Evolutionary conservation across 1,140 invertebrate species (phyloP).

Genomic region (Arion vulgaris): DNA sequence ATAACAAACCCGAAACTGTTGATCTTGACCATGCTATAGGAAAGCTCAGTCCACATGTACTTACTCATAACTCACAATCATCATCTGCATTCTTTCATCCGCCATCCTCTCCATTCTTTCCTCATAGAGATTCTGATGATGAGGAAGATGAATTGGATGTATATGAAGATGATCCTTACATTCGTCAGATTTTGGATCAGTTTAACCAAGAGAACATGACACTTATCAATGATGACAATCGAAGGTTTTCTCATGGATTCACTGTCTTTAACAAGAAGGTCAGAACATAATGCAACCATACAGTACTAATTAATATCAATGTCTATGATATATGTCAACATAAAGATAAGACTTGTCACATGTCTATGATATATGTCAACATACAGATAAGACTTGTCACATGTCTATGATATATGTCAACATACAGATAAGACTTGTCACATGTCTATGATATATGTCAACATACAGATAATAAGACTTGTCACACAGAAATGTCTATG

Average conservation of each 20-base stretch:
- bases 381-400: too few relatives aligned
- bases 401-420: too few relatives aligned
- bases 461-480: too few relatives aligned
- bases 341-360: too few relatives aligned
- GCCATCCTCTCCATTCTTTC: constrained; percentile 59
- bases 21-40: constrained; percentile 44
- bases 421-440: too few relatives aligned
- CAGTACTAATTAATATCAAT: too few relatives aligned
- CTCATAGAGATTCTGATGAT: constrained; percentile 50
- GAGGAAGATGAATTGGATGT: constrained; percentile 47
- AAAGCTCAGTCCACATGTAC: constrained; percentile 65
- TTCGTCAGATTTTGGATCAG: constrained; percentile 43
- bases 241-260: constrained; percentile 50
- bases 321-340: too few relatives aligned
- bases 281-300: constrained; percentile 3
- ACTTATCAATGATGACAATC: constrained; percentile 41
- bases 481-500: too few relatives aligned
- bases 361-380: too few relatives aligned
- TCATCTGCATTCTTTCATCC: constrained; percentile 49
- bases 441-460: too few relatives aligned
- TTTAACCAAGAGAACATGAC: constrained; percentile 48
- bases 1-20: constrained; percentile 44
- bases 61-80: constrained; percentile 42
- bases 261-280: constrained; percentile 46
- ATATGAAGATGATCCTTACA: constrained; percentile 52